Base-by-base conservation (phyloP, 1,140 invertebrate species). In the Bombus fervidus region DNA sequence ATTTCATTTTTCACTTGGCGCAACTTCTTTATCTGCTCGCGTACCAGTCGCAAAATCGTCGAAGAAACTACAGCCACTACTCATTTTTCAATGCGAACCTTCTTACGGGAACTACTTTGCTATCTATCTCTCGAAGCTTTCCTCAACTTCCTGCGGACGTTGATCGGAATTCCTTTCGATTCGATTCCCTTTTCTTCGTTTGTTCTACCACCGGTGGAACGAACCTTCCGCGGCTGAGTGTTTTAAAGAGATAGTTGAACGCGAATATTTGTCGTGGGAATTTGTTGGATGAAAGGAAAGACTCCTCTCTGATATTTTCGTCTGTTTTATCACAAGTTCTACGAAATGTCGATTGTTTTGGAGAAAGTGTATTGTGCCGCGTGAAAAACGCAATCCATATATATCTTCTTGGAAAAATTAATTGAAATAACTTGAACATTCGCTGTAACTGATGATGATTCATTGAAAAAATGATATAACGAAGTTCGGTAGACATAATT, bases 141-240 rank as follows among this genome's bases (percentile, higher is more conserved):
- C 4, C 28, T 34, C n/a, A 18, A 76, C 31, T 53, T 76, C 39
- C 41, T 15, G 43, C 10, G 25, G 28, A 74, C 80, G 31, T 76
- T 73, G 72, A 75, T 83, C 81, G 59, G 72, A 57, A 83, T 66
- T 74, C 59, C 18, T 72, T 37, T 34, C 39, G 59, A 83, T 66
- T 68, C 59, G 15, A 66, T 39, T 34, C 25, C 41, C 41, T 59
- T 59, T 31, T 4, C 15, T n/a, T 10, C 25, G 73, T 28, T 66
- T 25, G 25, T 34, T 76, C 62, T 6, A 28, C 25, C n/a, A 9
- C 3, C 22, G 6, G 34, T 9, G 22, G 3, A 22, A 25, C 66
- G 8, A 31, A 66, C 25, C 13, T 9, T 13, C n/a, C 12, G n/a
- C 28, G 34, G 41, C 31, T 15, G 15, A n/a, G 47, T 59, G 37